Evolutionary conservation across 1,140 invertebrate genomes (phyloP), one percentile per base, ranked within the genome.

Genomic region (Brachionus angularis): DNA sequence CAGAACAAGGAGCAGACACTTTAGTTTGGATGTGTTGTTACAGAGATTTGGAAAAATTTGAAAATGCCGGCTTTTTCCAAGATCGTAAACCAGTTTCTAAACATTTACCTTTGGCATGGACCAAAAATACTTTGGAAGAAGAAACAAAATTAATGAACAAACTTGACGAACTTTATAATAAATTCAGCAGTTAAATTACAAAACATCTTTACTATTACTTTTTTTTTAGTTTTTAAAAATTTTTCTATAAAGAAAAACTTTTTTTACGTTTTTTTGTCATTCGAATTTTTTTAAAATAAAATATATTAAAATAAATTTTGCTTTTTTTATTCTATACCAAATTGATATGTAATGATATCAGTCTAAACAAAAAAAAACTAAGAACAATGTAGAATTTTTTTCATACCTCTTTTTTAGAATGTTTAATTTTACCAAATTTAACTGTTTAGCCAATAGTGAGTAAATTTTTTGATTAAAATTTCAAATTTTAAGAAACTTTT

Each of bases 1-100:
- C 81, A 10, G 78, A 79, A 25, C 76, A 85, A 75, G 84, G 84
- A 0, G 82, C 82, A n/a, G 84, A 85, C 73, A 85, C 84, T 8
- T 74, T 81, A 1, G 71, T 84, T 0, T 85, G 84, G 84, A 73
- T 85, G 21, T 79, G 83, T 53, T 34, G 77, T 16, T 73, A 76
- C 21, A 58, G 74, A 1, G 72, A 71, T 27, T 77, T 78, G 3
- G 47, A 73, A 5, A 72, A 76, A 39, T 64, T 72, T 12, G 74
- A 77, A 21, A 81, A 77, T 75, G 83, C 83, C 5, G 73, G 78
- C 18, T 84, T 85, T 74, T 84, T 79, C 72, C 83, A 84, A 78
- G 84, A 81, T 83, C 75, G 79, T 5, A 72, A 75, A 36, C 44
- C 74, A 44, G 76, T 76, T 5, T 47, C 77, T 1, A 78, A 72